Evolutionary conservation across 2,888 invertebrate species (phyloP).

Genomic region (Physocephala rufipes): DNA sequence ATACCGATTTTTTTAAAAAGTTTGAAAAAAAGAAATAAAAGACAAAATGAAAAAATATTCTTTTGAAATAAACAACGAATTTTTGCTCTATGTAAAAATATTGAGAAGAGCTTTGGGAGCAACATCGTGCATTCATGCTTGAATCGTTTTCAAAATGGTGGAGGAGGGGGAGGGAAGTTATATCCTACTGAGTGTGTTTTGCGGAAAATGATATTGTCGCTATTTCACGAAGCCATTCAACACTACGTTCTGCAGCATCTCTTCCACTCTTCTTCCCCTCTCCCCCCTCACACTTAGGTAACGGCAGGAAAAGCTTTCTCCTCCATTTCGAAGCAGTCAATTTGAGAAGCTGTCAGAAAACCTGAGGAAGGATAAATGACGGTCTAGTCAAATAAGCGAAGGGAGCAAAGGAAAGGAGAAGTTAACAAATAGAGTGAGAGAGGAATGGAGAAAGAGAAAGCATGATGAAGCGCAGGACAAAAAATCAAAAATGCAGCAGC

Average conservation of each 20-base stretch:
- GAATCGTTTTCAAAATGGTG: too few species aligned
- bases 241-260: neutral
- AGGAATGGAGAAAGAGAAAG: neutral
- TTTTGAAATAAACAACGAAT: too few species aligned
- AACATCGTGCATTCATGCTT: too few species aligned
- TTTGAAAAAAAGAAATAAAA: neutral
- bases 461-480: neutral
- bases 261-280: neutral
- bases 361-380: slow-evolving; percentile 18
- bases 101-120: too few species aligned
- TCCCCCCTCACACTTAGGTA: too few species aligned
- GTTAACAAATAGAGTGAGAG: slow-evolving; percentile 1
- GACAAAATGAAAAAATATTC: neutral
- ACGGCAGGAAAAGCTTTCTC: neutral
- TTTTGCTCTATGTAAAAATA: too few species aligned
- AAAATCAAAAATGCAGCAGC: neutral
- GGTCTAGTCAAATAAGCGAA: neutral
- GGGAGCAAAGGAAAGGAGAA: neutral
- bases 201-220: slow-evolving; percentile 29
- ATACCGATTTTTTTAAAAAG: neutral
- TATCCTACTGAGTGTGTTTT: too few species aligned
- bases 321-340: slow-evolving; percentile 19
- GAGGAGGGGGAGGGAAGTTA: too few species aligned
- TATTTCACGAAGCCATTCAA: neutral
- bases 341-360: slow-evolving; percentile 36